Base-by-base conservation (phyloP, 2,888 invertebrate species). In the Callyntrura sp. region DNA sequence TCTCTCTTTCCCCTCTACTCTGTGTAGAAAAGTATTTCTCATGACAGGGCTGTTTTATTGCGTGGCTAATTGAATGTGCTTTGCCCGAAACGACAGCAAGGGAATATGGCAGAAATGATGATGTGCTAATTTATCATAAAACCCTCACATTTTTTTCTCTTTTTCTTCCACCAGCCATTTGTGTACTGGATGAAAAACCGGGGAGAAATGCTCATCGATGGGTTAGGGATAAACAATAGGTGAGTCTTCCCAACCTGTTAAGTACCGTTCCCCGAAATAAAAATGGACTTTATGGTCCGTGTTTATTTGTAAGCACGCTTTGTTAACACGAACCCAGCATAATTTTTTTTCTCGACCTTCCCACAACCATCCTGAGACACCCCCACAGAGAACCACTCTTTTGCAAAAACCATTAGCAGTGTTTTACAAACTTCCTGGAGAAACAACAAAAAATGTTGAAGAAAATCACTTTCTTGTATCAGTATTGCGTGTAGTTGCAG, bases 171-270 rank as follows among this genome's bases (percentile, higher is more conserved):
- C 11, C 14, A 91, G 90, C 90, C 96, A 89, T 95, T 96, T 94
- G 96, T 97, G 95, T 97, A 97, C 94, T 97, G 97, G 97, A 96
- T 97, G 94, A 97, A 97, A 94, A 97, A 97, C 94, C 94, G 96
- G 84, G 96, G 96, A 20, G 97, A 97, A 94, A 97, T 97, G 97
- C 95, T 97, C n/a, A 95, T 97, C 17, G 97, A 97, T 94, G 97
- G 97, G 97, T 97, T 94, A 96, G 96, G 94, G 51, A 91, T 92
- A 79, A 92, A 92, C 91, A 93, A 93, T 91, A 93, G 93, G 93
- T 92, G 85, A 92, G 91, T 45, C 12, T 17, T 17, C 11, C 0
- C 1, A 57, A 51, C n/a, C 3, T 51, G 51, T 14, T 51, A 2
- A 51, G 51, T 14, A 51, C 3, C 11, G 9, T n/a, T n/a, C n/a